Conservation (phyloP, 2,888 invertebrate genomes). For the Bhutanitis thaidina region DNA sequence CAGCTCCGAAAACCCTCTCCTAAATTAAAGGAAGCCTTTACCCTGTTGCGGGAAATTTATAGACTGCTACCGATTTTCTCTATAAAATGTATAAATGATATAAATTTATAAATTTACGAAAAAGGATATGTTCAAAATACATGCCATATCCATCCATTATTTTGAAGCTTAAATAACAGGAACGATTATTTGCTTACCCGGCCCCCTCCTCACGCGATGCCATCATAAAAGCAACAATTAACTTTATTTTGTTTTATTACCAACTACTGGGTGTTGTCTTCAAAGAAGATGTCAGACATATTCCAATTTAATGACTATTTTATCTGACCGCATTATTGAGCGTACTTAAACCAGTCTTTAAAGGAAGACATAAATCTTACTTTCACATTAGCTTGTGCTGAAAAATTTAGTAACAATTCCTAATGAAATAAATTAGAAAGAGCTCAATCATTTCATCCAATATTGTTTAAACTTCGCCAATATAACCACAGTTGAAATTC, state of each 20-base stretch:
- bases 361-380: conserved; percentile 19
- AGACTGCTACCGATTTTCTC: no score
- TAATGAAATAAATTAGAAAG: conserved; percentile 39
- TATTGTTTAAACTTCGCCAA: conserved; percentile 68
- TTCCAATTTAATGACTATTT: conserved; percentile 43
- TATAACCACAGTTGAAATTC: conserved; percentile 63
- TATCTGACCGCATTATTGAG: conserved; percentile 26
- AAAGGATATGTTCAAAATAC: background rate
- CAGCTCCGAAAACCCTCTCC: no score
- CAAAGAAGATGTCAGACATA: conserved; percentile 55
- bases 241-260: conserved; percentile 65
- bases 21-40: no score
- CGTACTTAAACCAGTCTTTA: conserved; percentile 15
- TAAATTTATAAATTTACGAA: background rate
- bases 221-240: conserved; percentile 72
- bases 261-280: conserved; percentile 53
- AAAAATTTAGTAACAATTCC: conserved; percentile 26
- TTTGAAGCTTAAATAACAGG: conserved; percentile 28
- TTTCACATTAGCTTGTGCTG: background rate
- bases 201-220: conserved; percentile 65
- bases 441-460: conserved; percentile 41
- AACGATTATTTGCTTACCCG: conserved; percentile 57
- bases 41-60: no score
- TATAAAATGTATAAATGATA: no score
- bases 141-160: conserved; percentile 25